Evolutionary conservation across 1,140 invertebrate genomes (phyloP).

Genomic region (Aphaenogaster ashmeadi): DNA sequence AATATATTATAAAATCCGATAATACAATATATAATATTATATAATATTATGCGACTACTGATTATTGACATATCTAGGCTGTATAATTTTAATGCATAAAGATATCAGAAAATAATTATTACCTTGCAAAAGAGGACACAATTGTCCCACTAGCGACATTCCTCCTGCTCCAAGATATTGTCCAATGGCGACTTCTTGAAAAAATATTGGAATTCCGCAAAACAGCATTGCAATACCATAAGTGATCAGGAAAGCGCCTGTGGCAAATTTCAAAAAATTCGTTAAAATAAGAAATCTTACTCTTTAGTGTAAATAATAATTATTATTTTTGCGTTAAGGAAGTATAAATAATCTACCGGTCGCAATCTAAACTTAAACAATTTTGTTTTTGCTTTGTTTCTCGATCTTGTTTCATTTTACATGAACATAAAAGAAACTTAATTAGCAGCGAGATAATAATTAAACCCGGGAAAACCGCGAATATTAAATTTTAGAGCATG

Average conservation of each 20-base stretch:
- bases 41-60: conserved; percentile 1
- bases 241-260: conserved; percentile 90
- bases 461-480: neutral
- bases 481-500: neutral
- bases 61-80: neutral
- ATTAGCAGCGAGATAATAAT: conserved; percentile 19
- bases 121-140: conserved; percentile 90
- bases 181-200: conserved; percentile 91
- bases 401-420: neutral
- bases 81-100: neutral
- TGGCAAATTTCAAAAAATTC: conserved; percentile 63
- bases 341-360: conserved; percentile 1
- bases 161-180: conserved; percentile 90
- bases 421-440: neutral
- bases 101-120: conserved; percentile 41
- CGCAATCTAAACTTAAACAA: neutral
- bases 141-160: conserved; percentile 89
- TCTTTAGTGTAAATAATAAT: conserved; percentile 8
- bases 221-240: conserved; percentile 92
- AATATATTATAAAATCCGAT: conserved; percentile 63
- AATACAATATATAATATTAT: neutral
- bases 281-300: neutral
- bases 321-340: neutral
- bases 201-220: conserved; percentile 92
- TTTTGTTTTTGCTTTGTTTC: neutral